Conservation (phyloP, 2,797 vertebrate species). For the Eulemur coronatus region DNA sequence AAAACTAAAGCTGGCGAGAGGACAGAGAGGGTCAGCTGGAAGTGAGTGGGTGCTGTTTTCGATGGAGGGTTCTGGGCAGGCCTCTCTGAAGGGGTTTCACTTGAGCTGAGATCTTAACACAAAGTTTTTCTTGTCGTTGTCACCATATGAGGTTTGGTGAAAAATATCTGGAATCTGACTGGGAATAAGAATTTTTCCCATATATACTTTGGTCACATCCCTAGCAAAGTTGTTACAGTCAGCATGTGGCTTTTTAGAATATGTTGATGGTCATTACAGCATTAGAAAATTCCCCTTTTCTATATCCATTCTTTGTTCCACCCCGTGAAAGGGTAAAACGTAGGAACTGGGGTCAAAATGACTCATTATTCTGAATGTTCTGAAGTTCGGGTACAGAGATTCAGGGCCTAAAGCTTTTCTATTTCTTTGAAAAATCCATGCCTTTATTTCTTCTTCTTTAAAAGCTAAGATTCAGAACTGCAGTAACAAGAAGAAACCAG, state of each 20-base stretch:
- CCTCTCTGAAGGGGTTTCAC: background rate
- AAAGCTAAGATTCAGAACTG: conserved; percentile 23
- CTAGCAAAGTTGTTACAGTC: background rate
- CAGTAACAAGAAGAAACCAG: background rate
- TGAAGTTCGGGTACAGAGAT: background rate
- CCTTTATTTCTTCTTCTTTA: background rate
- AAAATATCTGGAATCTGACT: background rate
- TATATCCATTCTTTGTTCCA: background rate
- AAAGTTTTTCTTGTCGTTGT: background rate
- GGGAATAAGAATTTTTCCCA: background rate
- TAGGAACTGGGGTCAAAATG: background rate
- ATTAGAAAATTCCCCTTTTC: background rate
- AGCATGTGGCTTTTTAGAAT: background rate
- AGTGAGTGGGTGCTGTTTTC: background rate
- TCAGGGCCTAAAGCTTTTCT: background rate
- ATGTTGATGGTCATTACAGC: background rate
- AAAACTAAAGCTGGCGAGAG: background rate
- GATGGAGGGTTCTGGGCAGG: background rate
- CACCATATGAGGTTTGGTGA: background rate
- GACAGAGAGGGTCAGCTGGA: background rate
- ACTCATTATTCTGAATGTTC: conserved; percentile 14
- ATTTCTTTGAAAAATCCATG: background rate
- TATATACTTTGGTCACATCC: background rate
- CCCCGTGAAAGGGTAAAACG: background rate
- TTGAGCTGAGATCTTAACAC: background rate